Percentiles rank a stretch among this genome's conserved stretches.
Evolutionary conservation across 2,797 vertebrate species (phyloP).

Genomic region (Carapus acus): DNA sequence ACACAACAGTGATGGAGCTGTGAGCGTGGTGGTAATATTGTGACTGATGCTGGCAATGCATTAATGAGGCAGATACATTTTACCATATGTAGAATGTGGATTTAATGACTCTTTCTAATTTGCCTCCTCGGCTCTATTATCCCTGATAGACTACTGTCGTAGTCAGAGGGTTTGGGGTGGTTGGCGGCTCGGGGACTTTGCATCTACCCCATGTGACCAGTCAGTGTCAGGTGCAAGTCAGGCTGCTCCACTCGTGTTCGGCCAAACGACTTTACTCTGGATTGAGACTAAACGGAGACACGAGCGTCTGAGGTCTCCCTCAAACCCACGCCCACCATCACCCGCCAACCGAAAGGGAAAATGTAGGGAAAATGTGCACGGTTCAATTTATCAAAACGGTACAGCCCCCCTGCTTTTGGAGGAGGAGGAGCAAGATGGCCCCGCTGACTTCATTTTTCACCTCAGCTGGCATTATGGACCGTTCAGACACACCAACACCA

Average conservation of each 20-base stretch:
- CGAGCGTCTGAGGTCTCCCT: conserved; percentile 26
- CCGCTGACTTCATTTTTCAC: conserved; percentile 5
- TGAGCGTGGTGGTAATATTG: too few relatives aligned
- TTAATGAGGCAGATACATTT: too few relatives aligned
- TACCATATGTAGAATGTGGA: too few relatives aligned
- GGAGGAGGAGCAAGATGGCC: too few relatives aligned
- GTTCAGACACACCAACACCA: conserved; percentile 19
- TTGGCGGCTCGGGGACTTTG: neutral
- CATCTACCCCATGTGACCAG: conserved; percentile 34
- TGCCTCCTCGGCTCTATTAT: too few relatives aligned
- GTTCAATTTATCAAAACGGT: conserved; percentile 12
- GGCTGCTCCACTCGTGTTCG: conserved; percentile 7
- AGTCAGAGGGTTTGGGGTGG: neutral
- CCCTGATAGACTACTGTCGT: too few relatives aligned
- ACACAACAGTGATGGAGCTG: neutral
- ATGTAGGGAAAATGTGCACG: too few relatives aligned
- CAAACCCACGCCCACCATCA: conserved; percentile 22
- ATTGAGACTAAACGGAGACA: conserved; percentile 32
- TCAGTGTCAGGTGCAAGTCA: conserved; percentile 46
- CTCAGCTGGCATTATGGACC: conserved; percentile 8
- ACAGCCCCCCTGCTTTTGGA: conserved; percentile 5
- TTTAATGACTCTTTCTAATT: neutral
- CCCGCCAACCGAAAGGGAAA: conserved; percentile 11
- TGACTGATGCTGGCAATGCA: neutral
- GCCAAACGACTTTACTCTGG: too few relatives aligned